phyloP scores from a whole-genome alignment of 2,797 vertebrate genomes.

The Vultur gryphus region DNA sequence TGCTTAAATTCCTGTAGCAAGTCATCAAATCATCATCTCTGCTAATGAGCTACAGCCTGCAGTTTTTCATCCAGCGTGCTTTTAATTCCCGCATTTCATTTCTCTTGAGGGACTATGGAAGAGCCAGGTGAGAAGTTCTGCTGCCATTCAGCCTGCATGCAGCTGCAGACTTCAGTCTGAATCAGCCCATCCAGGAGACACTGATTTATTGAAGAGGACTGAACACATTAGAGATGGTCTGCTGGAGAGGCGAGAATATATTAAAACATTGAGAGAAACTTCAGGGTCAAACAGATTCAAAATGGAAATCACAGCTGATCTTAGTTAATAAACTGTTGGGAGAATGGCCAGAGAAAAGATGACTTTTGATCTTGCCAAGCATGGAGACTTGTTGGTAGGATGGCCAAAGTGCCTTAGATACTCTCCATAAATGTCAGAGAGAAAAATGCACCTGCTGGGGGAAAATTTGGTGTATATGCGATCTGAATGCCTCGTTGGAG shows the following conservation, averaged over 20 bases:
- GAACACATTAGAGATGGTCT: not conserved
- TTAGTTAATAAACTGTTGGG: not conserved
- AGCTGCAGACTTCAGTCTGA: not conserved
- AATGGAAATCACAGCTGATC: not conserved
- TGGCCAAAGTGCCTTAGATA: not conserved
- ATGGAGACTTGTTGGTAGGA: not conserved
- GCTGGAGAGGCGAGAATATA: not conserved
- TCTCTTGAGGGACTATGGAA: not conserved
- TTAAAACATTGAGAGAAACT: not conserved
- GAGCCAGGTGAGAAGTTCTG: not conserved
- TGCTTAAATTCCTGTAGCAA: not conserved
- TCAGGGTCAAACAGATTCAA: not conserved
- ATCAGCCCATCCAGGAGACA: not conserved
- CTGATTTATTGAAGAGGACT: constrained; percentile 4
- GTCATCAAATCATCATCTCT: not conserved
- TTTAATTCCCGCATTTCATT: not conserved
- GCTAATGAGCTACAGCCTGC: not conserved
- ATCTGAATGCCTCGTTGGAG: not conserved
- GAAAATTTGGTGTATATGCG: not conserved
- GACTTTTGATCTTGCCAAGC: not conserved
- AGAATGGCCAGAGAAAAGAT: not conserved
- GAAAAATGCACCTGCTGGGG: not conserved
- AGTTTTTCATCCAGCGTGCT: not conserved
- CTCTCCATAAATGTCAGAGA: not conserved
- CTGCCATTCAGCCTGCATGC: not conserved